These are phyloP conservation scores for Drosophila novamexicana DNA, from an alignment of 1,140 invertebrate genomes.

Conservation along the genomic window DNA sequence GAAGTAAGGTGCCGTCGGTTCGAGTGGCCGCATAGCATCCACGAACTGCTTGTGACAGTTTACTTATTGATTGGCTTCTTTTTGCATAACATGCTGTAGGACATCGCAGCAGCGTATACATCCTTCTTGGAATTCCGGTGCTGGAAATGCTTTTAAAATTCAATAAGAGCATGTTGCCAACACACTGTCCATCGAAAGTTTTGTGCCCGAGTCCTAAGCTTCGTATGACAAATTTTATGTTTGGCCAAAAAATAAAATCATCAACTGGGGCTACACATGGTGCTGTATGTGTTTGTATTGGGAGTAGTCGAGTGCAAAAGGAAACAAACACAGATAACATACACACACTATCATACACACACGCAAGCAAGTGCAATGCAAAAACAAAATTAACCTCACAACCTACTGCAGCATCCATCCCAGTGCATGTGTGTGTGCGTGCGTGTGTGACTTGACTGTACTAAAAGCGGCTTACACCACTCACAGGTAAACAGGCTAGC, in stretches of 20 bases:
- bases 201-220: slow-evolving; percentile 24
- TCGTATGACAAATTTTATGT: slow-evolving; percentile 70
- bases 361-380: slow-evolving; percentile 55
- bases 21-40: slow-evolving; percentile 2
- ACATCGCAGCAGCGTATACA: background rate
- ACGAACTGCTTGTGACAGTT: slow-evolving; percentile 30
- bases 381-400: slow-evolving; percentile 78
- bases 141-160: background rate
- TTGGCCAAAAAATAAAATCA: slow-evolving; percentile 62
- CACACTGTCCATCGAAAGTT: background rate
- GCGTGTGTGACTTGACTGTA: slow-evolving; percentile 53
- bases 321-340: slow-evolving; percentile 58
- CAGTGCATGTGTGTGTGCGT: slow-evolving; percentile 15
- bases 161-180: background rate
- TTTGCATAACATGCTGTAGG: slow-evolving; percentile 27
- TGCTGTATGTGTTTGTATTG: slow-evolving; percentile 45
- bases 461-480: slow-evolving; percentile 80
- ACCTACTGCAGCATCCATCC: slow-evolving; percentile 68
- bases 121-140: background rate
- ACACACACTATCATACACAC: background rate
- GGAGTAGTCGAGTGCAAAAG: slow-evolving; percentile 65
- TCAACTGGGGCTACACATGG: slow-evolving; percentile 21
- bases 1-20: slow-evolving; percentile 16
- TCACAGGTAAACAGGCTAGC: slow-evolving; percentile 65
- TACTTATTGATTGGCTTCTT: slow-evolving; percentile 43